A percentile compares a stretch with the other conserved stretches of the same genome.
Evolutionary conservation across 2,888 invertebrate species (phyloP).

Genomic region (Helicoverpa assulta): DNA sequence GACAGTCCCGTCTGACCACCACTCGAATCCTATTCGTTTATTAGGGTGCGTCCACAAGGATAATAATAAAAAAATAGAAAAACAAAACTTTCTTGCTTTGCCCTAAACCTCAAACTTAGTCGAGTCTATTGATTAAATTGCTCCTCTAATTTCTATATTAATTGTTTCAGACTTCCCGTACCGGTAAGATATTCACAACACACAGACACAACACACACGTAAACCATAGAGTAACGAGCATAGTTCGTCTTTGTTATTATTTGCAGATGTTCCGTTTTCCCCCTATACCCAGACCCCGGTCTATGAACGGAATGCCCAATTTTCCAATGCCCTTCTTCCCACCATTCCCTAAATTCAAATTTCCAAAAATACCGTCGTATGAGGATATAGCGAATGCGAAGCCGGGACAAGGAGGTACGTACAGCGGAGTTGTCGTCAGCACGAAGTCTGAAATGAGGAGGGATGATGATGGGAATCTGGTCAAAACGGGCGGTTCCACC

Average conservation of each 20-base stretch:
- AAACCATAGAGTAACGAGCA: constrained; percentile 23
- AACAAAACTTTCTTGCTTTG: too few relatives aligned
- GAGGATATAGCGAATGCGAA: constrained; percentile 63
- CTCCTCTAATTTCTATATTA: constrained; percentile 20
- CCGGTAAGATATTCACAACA: constrained; percentile 62
- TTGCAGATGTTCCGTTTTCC: constrained; percentile 57
- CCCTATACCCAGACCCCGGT: constrained; percentile 1
- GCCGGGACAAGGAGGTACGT: constrained; percentile 63
- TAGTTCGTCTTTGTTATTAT: constrained; percentile 73
- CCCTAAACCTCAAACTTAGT: too few relatives aligned
- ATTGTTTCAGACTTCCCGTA: constrained; percentile 67
- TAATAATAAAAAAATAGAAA: too few relatives aligned
- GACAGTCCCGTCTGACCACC: too few relatives aligned
- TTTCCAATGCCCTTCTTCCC: constrained; percentile 14
- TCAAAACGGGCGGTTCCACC: constrained; percentile 27
- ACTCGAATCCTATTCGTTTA: too few relatives aligned
- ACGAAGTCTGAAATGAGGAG: constrained; percentile 34
- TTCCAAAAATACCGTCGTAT: constrained; percentile 61
- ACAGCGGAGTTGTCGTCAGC: constrained; percentile 62
- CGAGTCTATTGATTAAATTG: too few relatives aligned
- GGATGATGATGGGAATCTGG: constrained; percentile 33
- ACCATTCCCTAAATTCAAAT: constrained; percentile 24
- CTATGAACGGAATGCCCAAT: constrained; percentile 1
- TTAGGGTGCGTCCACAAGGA: too few relatives aligned
- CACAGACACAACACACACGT: constrained; percentile 34